Evolutionary conservation across 2,113 vertebrate genomes (phyloP).

Genomic region (Phaethon lepturus): DNA sequence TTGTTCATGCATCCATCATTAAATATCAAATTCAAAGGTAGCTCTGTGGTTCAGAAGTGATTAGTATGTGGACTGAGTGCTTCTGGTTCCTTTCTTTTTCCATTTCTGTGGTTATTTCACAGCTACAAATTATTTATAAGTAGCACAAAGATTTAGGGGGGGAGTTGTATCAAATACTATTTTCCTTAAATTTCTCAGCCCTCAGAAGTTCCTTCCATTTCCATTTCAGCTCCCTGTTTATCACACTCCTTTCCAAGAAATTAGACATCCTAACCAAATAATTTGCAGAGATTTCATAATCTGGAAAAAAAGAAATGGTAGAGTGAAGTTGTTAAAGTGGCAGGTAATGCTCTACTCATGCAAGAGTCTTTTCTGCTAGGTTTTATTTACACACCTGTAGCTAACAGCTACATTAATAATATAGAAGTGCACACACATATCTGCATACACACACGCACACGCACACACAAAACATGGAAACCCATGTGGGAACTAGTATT

Average conservation of each 20-base stretch:
- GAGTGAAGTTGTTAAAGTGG: not conserved
- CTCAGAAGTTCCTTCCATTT: not conserved
- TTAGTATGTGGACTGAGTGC: not conserved
- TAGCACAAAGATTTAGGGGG: not conserved
- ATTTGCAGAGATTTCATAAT: not conserved
- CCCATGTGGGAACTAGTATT: not conserved
- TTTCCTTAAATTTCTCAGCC: not conserved
- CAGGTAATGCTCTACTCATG: not conserved
- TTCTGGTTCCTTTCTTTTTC: not conserved
- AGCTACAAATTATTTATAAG: not conserved
- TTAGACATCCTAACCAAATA: not conserved
- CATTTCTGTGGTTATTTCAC: not conserved
- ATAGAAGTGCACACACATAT: not conserved
- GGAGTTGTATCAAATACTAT: fast-evolving
- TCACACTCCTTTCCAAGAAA: not conserved
- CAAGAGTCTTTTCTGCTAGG: not conserved
- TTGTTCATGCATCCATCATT: not conserved
- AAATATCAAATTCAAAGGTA: not conserved
- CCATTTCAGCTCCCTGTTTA: not conserved
- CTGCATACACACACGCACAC: not conserved
- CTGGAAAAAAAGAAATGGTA: not conserved
- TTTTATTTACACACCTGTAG: not conserved
- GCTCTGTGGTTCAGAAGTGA: not conserved
- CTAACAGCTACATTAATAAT: not conserved
- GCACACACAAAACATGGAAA: not conserved